Conservation (phyloP, 1,140 invertebrate species). For the Saccostrea echinata region DNA sequence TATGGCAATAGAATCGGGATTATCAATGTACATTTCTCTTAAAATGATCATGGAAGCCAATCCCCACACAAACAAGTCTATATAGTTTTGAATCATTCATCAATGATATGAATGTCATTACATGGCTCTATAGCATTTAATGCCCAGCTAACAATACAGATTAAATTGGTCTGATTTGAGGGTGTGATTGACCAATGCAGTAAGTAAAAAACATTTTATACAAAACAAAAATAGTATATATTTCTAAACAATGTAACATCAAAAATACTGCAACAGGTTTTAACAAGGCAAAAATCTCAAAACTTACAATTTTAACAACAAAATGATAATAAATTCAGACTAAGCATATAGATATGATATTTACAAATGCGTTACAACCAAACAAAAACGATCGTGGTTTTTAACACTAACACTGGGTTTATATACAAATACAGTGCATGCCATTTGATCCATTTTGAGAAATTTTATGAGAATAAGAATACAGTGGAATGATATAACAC, state of each 20-base stretch:
- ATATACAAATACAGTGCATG: background rate
- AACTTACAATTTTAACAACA: background rate
- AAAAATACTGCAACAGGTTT: background rate
- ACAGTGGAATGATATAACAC: background rate
- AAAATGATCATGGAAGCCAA: background rate
- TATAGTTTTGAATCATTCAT: background rate
- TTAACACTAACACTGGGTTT: background rate
- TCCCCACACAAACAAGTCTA: background rate
- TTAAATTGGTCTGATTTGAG: background rate
- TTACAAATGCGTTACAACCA: constrained; percentile 15
- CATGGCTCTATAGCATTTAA: background rate
- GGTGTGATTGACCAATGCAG: background rate
- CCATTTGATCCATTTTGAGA: background rate
- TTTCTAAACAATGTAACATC: constrained; percentile 14
- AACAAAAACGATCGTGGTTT: background rate
- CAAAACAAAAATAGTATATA: background rate
- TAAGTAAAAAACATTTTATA: constrained; percentile 8
- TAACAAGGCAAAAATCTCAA: background rate
- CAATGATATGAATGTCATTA: background rate
- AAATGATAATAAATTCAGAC: background rate
- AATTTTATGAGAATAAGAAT: background rate
- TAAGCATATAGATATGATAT: background rate
- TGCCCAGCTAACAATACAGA: background rate
- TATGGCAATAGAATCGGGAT: background rate
- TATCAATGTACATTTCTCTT: background rate